Base-by-base conservation (phyloP, 2,888 invertebrate genomes). In the Hetaerina titia region DNA sequence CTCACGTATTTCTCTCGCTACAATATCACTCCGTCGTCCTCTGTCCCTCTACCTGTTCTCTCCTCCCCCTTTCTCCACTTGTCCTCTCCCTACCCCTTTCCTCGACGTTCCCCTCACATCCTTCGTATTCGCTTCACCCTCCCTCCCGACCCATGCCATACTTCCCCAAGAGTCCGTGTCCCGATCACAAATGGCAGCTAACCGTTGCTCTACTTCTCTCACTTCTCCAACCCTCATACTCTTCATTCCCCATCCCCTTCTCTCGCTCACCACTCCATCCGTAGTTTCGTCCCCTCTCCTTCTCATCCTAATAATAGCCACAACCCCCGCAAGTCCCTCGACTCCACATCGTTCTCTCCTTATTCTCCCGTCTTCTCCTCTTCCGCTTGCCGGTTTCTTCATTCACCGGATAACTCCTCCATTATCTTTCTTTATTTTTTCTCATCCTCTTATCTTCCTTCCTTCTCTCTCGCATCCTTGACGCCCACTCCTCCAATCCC, bases 121-220 rank as follows among this genome's bases (percentile, higher is more conserved):
- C 45, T 45, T 45, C 45, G 45, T 45, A 45, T 4, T 4, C 1
- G 45, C 45, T 45, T 45, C 45, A 45, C 45, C 45, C 45, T 45
- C 45, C 45, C 45, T 45, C 45, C 45, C 45, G 2, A 45, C 45
- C 45, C 45, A 45, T 45, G 1, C 45, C 45, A 45, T 45, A 4
- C 45, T 45, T 45, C 45, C 45, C 45, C 45, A 4, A 45, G 45
- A 45, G 2, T 45, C 45, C 45, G 45, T 81, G 31, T 81, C 11
- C 81, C 81, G 9, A 81, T 81, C 81, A 31, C 81, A 81, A 81
- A 81, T 81, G 81, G 81, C 81, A 81, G 31, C 81, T 31, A 69
- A 69, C 69, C 11, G 81, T 81, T 81, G 81, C 81, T 81, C 81
- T 15, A 25, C 81, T 81, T 81, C 81, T 81, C 31, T 81, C 81